Evolutionary conservation across 2,113 vertebrate species (phyloP), one percentile per base, ranked within the genome.

Genomic region (Porphyrio hochstetteri): DNA sequence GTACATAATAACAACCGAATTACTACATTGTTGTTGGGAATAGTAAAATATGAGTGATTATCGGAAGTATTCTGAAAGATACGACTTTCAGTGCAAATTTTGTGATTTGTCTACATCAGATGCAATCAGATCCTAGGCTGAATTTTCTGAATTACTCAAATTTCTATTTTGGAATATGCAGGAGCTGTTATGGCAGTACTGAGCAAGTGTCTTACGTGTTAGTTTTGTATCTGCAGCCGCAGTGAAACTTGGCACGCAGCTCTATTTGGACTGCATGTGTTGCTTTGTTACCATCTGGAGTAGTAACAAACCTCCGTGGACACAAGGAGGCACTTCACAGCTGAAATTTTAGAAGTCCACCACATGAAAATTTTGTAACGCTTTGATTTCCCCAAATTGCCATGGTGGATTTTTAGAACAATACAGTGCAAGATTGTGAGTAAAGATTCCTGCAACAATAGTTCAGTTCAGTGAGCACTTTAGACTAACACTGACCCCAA

Each of bases 1-100:
- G n/a, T 11, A 13, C 11, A 0, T 25, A 33, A 36, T 42, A 0
- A 0, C 40, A 70, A 55, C 64, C 20, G 1, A 74, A 19, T n/a
- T 63, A 3, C 23, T 25, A 19, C 8, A 1, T 8, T 57, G 23
- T 28, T 56, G 23, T 46, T n/a, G 36, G 44, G 38, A 23, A 53
- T 21, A 18, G 27, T 13, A 61, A 56, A 87, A 36, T 33, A 10
- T 2, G 11, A 59, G 23, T 19, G 11, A 16, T 63, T 56, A 9
- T 68, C 40, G 23, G 48, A 48, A 23, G 48, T 48, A 48, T 23
- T 48, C 48, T 48, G 48, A 48, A 48, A 48, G 21, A 11, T 65
- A 12, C 0, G 0, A 24, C 48, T 84, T 80, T 46, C 19, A 46
- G 24, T 57, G 53, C 29, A 65, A 13, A 65, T 69, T 76, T 71